phyloP scores from a whole-genome alignment of 2,888 invertebrate genomes.

The Rotaria sp. region DNA sequence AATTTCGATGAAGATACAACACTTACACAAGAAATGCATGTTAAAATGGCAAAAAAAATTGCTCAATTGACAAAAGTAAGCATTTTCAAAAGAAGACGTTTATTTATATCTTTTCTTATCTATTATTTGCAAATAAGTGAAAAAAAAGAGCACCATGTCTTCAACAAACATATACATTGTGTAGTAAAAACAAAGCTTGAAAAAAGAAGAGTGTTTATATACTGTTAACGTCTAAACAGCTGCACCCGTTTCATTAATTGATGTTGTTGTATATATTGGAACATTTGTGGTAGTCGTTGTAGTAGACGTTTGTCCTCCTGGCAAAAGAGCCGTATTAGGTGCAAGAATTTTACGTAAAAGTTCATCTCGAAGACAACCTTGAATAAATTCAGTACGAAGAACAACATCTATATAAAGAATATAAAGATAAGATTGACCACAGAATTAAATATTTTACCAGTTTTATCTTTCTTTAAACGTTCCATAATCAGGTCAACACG shows the following conservation, averaged over 20 bases:
- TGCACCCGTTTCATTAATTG: not conserved
- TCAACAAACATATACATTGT: not conserved
- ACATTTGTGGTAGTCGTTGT: not conserved
- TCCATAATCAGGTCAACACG: conserved; percentile 1
- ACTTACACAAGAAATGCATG: conserved; percentile 31
- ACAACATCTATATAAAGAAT: not conserved
- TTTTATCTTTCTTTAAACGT: conserved; percentile 4
- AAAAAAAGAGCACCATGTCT: conserved; percentile 2
- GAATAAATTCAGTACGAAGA: not conserved
- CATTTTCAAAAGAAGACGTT: not conserved
- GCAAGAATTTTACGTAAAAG: conserved; percentile 20
- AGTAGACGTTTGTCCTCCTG: not conserved
- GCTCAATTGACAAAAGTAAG: conserved; percentile 40
- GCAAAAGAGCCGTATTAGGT: not conserved
- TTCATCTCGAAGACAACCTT: conserved; percentile 26
- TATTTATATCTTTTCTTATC: not conserved
- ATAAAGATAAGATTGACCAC: not conserved
- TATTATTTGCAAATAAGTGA: conserved; percentile 12
- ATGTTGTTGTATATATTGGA: not conserved
- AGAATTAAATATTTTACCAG: not conserved
- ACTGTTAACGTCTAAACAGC: not conserved
- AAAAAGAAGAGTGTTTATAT: not conserved
- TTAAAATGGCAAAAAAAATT: conserved; percentile 41
- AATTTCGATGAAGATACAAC: not conserved
- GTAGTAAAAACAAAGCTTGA: not conserved